phyloP scores from a whole-genome alignment of 2,888 invertebrate species.

The Leptopilina myrica region DNA sequence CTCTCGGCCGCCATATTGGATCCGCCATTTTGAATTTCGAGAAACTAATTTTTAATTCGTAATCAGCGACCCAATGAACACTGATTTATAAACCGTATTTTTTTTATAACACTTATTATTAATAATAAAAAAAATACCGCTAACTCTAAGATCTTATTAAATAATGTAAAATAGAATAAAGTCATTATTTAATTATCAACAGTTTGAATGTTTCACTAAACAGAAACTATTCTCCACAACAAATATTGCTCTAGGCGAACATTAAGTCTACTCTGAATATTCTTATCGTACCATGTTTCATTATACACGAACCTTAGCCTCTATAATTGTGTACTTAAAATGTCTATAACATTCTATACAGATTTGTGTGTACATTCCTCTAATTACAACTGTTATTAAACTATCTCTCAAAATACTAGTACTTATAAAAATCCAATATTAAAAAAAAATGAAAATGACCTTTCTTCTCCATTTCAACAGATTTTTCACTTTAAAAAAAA shows the following conservation, averaged over 20 bases:
- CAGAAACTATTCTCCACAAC: background rate
- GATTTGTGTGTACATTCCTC: constrained; percentile 17
- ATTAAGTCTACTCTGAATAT: background rate
- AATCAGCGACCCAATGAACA: too few relatives aligned
- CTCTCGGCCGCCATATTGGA: too few relatives aligned
- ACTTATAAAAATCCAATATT: background rate
- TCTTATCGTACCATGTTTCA: constrained; percentile 1
- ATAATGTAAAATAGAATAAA: too few relatives aligned
- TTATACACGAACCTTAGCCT: background rate
- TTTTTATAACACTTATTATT: too few relatives aligned
- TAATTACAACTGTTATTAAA: background rate
- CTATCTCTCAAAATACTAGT: background rate
- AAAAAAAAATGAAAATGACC: background rate
- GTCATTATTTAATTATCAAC: background rate
- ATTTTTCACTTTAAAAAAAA: too few relatives aligned
- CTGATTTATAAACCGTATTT: too few relatives aligned
- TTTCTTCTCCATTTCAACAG: background rate
- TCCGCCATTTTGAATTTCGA: too few relatives aligned
- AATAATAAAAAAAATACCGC: too few relatives aligned
- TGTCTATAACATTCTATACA: background rate
- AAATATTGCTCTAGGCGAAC: background rate
- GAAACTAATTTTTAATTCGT: too few relatives aligned
- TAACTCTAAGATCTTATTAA: too few relatives aligned
- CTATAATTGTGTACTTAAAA: constrained; percentile 5
- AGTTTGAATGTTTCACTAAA: background rate